These are phyloP conservation scores for Phoenoteleia sp. DNA, from an alignment of 2,888 invertebrate genomes.

Conservation along the genomic window DNA sequence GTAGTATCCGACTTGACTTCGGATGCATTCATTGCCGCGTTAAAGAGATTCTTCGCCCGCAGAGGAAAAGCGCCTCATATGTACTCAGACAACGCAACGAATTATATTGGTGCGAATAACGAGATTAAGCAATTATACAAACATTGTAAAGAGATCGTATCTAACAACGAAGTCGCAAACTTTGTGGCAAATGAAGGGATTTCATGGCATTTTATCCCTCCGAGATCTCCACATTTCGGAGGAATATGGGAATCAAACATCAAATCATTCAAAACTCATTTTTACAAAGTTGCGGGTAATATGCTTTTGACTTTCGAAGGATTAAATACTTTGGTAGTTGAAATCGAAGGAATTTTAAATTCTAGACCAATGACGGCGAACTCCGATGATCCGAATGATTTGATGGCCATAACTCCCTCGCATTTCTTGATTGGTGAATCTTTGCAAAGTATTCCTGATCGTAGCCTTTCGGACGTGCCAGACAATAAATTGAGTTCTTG, in stretches of 20 bases:
- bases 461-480: conserved; percentile 31
- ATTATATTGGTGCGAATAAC: conserved; percentile 80
- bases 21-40: conserved; percentile 78
- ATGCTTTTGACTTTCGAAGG: conserved; percentile 74
- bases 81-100: conserved; percentile 80
- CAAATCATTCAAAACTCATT: conserved; percentile 77
- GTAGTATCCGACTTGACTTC: conserved; percentile 77
- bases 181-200: conserved; percentile 39
- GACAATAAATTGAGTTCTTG: conserved; percentile 57
- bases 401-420: conserved; percentile 48
- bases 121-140: conserved; percentile 63
- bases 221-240: conserved; percentile 75
- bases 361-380: conserved; percentile 62
- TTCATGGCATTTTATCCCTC: conserved; percentile 76
- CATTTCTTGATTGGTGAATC: conserved; percentile 69
- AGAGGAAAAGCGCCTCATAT: conserved; percentile 76
- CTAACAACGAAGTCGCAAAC: neutral
- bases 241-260: conserved; percentile 77
- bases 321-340: conserved; percentile 56
- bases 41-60: conserved; percentile 80
- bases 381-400: conserved; percentile 63
- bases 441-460: conserved; percentile 50
- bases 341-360: conserved; percentile 68
- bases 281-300: conserved; percentile 65
- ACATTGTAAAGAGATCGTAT: neutral